Base-by-base conservation (phyloP, 1,140 invertebrate genomes). In the Mycetomoellerius zeteki region DNA sequence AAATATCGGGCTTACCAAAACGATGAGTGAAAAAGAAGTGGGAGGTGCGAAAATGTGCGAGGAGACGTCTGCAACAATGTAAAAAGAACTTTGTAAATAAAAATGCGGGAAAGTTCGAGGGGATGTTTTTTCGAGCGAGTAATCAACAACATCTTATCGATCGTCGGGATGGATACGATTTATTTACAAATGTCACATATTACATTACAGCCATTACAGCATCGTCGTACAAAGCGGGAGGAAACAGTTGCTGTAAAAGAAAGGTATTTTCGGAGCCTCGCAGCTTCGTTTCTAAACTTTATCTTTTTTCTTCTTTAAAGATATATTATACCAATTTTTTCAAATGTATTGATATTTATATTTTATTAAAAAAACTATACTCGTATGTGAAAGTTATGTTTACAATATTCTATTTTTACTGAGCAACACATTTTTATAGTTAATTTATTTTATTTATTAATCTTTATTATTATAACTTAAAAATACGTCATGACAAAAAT, bases 1-100 rank as follows among this genome's bases (percentile, higher is more conserved):
- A 91, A 64, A 64, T 78, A 86, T 37, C 30, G 21, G 75, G 76
- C 73, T 87, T 75, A 90, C 88, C 86, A 87, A 86, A 90, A 60
- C 37, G 84, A 78, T 69, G 88, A 75, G 58, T 73, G 75, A 67
- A 90, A 90, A 90, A 90, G 82, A 90, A 90, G 75, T 71, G 19
- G 37, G 47, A 37, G 54, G 43, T 77, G 89, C 78, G 24, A 69
- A 72, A 72, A 64, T 86, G 85, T 73, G 80, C 80, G 52, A 33
- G 69, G 69, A 64, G 33, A 52, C 21, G 37, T 89, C 89, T 90
- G 89, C 33, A 90, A 90, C 89, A 90, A 89, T 86, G 19, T 62
- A 90, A 90, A 65, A 56, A 30, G 19, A 73, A 19, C 27, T 33
- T 60, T 4, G 43, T 84, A 75, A 84, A 84, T 73, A 84, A 84